These are phyloP conservation scores for Drosophila trichaetosa DNA, from an alignment of 2,888 invertebrate species.

Conservation along the genomic window DNA sequence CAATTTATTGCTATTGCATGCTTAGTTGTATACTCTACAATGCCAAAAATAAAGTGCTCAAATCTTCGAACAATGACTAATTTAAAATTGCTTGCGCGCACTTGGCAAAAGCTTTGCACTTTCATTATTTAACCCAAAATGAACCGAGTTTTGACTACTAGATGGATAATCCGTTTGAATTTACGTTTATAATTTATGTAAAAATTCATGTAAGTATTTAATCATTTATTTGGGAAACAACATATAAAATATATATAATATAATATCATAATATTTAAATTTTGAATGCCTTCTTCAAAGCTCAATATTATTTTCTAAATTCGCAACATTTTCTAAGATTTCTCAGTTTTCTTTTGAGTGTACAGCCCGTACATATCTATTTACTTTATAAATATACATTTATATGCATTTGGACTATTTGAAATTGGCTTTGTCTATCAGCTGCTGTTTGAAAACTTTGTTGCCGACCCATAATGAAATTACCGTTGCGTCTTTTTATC, in stretches of 20 bases:
- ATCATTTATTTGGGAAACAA: neutral
- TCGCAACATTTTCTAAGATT: neutral
- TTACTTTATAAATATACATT: constrained; percentile 73
- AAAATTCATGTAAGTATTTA: rapidly evolving
- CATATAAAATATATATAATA: neutral
- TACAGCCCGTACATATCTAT: constrained; percentile 34
- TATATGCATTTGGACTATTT: constrained; percentile 77
- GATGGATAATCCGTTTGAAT: neutral
- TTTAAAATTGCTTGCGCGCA: neutral
- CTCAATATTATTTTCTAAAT: neutral
- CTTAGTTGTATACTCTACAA: neutral
- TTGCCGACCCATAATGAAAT: constrained; percentile 66
- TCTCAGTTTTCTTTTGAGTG: neutral
- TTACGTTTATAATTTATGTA: neutral
- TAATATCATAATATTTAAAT: no score
- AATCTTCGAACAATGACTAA: neutral
- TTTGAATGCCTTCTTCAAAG: neutral
- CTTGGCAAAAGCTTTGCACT: neutral
- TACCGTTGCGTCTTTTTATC: constrained; percentile 71
- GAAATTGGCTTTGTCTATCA: constrained; percentile 68
- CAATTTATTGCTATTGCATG: constrained; percentile 43
- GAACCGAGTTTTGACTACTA: neutral
- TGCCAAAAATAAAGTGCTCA: neutral
- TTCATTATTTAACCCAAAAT: neutral
- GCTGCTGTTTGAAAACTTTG: constrained; percentile 37